Conservation (phyloP, 2,797 vertebrate genomes). For the Valencia hispanica region DNA sequence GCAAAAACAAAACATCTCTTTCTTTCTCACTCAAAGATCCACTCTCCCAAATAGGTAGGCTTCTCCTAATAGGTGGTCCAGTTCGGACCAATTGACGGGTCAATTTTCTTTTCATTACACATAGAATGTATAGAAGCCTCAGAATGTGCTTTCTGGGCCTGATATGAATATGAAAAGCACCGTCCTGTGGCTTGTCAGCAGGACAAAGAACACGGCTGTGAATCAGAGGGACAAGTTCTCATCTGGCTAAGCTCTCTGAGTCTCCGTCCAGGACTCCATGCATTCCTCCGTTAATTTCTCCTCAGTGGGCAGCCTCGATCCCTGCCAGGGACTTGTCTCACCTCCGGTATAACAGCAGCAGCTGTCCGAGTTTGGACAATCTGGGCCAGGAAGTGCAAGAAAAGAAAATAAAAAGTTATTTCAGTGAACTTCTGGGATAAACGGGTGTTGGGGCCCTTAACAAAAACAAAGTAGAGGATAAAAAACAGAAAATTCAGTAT, state of each 20-base stretch:
- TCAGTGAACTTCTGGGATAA: slow-evolving; percentile 41
- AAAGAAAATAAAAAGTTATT: slow-evolving; percentile 32
- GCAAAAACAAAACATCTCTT: background rate
- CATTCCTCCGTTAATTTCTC: slow-evolving; percentile 77
- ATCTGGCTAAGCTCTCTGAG: slow-evolving; percentile 71
- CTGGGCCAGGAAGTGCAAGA: slow-evolving; percentile 58
- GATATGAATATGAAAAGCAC: slow-evolving; percentile 72
- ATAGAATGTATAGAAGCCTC: slow-evolving; percentile 34
- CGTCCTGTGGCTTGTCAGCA: slow-evolving; percentile 56
- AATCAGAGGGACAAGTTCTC: slow-evolving; percentile 66
- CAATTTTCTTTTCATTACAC: slow-evolving; percentile 53
- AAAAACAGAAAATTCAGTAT: background rate
- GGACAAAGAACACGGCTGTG: slow-evolving; percentile 69
- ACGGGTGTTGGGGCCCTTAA: slow-evolving; percentile 8
- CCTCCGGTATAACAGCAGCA: slow-evolving; percentile 59
- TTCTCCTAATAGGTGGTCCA: slow-evolving; percentile 60
- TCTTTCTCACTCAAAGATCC: background rate
- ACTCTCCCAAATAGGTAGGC: background rate
- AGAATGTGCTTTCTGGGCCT: slow-evolving; percentile 33
- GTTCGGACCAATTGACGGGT: slow-evolving; percentile 53
- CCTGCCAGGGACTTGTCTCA: slow-evolving; percentile 64
- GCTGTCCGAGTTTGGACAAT: slow-evolving; percentile 67
- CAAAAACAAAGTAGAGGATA: slow-evolving; percentile 1
- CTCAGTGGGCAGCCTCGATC: slow-evolving; percentile 64
- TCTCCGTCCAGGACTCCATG: slow-evolving; percentile 63